Evolutionary conservation across 1,140 invertebrate genomes (phyloP).

Genomic region (Drosophila bocqueti): DNA sequence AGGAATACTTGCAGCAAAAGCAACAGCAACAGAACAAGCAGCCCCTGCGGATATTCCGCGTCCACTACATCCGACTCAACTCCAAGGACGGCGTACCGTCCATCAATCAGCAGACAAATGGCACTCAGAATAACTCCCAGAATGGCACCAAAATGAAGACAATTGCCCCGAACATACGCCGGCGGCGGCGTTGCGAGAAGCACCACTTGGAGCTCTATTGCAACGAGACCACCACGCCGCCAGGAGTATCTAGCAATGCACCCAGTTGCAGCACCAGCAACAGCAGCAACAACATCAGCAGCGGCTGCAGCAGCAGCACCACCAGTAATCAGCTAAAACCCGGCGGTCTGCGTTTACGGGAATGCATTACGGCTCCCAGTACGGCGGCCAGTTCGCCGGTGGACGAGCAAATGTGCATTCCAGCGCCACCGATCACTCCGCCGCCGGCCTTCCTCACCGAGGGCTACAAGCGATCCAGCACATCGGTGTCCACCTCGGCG

Average conservation of each 20-base stretch:
- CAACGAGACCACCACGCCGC: conserved; percentile 71
- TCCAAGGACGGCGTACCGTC: conserved; percentile 74
- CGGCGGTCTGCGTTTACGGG: conserved; percentile 54
- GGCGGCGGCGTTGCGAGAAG: conserved; percentile 88
- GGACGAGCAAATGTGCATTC: conserved; percentile 86
- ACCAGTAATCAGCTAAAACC: conserved; percentile 56
- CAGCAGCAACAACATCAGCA: conserved; percentile 8
- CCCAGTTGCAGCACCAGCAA: conserved; percentile 5
- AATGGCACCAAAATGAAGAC: conserved; percentile 87
- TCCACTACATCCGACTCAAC: conserved; percentile 77
- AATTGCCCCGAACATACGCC: conserved; percentile 88
- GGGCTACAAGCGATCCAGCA: conserved; percentile 86
- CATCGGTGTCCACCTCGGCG: conserved; percentile 69
- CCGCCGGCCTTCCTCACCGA: conserved; percentile 88
- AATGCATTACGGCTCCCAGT: conserved; percentile 74
- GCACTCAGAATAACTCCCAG: conserved; percentile 16
- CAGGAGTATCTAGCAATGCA: background rate
- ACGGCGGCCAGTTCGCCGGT: conserved; percentile 85
- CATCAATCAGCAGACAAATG: conserved; percentile 39
- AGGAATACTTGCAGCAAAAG: conserved; percentile 71
- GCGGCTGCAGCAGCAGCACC: conserved; percentile 4
- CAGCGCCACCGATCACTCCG: conserved; percentile 88
- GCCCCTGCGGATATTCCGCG: conserved; percentile 75
- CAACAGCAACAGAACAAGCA: conserved; percentile 60
- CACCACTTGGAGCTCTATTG: conserved; percentile 87